Evolutionary conservation across 2,888 invertebrate species (phyloP).

Genomic region (Beris chalybata): DNA sequence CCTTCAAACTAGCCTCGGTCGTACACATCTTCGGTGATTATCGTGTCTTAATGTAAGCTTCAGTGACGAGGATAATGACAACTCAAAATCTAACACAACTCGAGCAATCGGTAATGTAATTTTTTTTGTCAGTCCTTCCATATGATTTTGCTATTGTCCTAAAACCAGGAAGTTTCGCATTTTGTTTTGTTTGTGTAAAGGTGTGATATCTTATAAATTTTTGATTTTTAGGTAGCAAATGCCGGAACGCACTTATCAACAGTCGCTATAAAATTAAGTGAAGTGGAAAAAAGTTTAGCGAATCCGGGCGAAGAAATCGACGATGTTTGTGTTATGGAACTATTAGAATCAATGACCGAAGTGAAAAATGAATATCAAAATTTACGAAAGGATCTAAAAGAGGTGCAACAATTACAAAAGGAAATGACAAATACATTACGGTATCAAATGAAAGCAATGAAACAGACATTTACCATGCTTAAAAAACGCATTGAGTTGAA

Average conservation of each 20-base stretch:
- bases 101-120: conserved; percentile 29
- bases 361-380: conserved; percentile 79
- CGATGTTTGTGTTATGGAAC: conserved; percentile 70
- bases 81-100: conserved; percentile 30
- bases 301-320: conserved; percentile 49
- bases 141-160: background rate
- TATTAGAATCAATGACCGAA: conserved; percentile 76
- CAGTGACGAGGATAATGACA: conserved; percentile 17
- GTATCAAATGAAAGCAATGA: conserved; percentile 66
- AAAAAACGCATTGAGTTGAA: conserved; percentile 68
- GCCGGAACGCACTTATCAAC: conserved; percentile 73
- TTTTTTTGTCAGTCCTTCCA: background rate
- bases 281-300: conserved; percentile 62
- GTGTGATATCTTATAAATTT: conserved; percentile 16
- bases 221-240: conserved; percentile 64
- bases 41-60: too few relatives aligned
- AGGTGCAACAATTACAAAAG: conserved; percentile 77
- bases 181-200: conserved; percentile 2
- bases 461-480: conserved; percentile 72
- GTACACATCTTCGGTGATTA: too few relatives aligned
- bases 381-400: conserved; percentile 74
- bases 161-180: background rate
- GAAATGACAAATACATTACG: conserved; percentile 76
- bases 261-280: conserved; percentile 74
- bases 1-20: conserved; percentile 30